These are phyloP conservation scores for Agrilus mali DNA, from an alignment of 2,888 invertebrate species.

Conservation along the genomic window DNA sequence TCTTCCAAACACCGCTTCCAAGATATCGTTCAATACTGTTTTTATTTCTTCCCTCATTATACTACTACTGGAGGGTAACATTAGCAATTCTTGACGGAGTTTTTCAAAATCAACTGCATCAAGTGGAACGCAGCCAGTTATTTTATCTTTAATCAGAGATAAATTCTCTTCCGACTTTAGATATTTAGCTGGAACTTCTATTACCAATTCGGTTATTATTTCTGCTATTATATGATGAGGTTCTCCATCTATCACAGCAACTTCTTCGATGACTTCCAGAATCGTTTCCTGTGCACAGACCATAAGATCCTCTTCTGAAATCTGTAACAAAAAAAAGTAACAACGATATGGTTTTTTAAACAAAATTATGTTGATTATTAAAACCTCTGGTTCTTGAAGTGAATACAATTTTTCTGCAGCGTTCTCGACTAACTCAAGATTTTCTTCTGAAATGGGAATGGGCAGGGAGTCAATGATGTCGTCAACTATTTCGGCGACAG, in stretches of 20 bases:
- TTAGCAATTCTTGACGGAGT: constrained; percentile 13
- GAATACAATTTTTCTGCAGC: constrained; percentile 24
- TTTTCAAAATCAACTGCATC: constrained; percentile 9
- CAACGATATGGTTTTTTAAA: background rate
- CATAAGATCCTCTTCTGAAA: constrained; percentile 17
- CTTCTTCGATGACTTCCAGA: constrained; percentile 21
- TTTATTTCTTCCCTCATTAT: constrained; percentile 16
- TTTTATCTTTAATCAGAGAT: constrained; percentile 12
- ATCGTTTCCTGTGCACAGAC: constrained; percentile 16
- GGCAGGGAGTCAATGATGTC: constrained; percentile 23
- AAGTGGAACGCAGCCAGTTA: constrained; percentile 5
- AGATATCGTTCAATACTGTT: constrained; percentile 20
- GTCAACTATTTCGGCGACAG: constrained; percentile 21
- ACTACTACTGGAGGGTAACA: constrained; percentile 3
- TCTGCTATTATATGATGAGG: constrained; percentile 19
- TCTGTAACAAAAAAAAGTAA: constrained; percentile 9
- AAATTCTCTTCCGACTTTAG: constrained; percentile 12
- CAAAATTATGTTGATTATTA: background rate
- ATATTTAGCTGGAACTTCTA: constrained; percentile 14
- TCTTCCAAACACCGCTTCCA: constrained; percentile 23
- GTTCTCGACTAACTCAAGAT: constrained; percentile 20
- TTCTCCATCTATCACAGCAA: constrained; percentile 12
- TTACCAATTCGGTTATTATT: constrained; percentile 20
- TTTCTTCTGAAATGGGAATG: constrained; percentile 18
- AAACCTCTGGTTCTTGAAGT: constrained; percentile 21